Base-by-base conservation (phyloP, 2,113 vertebrate genomes). In the Anoplopoma fimbria region DNA sequence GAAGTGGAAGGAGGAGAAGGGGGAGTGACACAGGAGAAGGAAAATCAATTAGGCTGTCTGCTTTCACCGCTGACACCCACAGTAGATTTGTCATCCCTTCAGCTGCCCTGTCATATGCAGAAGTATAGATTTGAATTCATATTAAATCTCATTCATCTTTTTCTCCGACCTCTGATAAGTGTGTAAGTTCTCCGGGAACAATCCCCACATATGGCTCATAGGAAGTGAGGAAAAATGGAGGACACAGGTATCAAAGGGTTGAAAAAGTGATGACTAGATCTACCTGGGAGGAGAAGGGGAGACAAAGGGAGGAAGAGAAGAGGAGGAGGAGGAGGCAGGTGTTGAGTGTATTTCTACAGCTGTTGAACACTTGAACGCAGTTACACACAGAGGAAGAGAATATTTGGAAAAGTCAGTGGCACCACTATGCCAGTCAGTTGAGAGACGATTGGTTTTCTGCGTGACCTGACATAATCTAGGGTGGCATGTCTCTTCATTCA, bases 401-500 rank as follows among this genome's bases (percentile, higher is more conserved):
- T 62, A 84, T 87, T 82, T 86, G 87, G 84, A 90, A 77, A n/a
- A 83, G 87, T 83, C 60, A 82, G 87, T 84, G 91, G 90, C 79
- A 87, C 84, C 86, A 83, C 81, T 91, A 85, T 83, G 57, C 80
- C 81, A 85, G 85, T 91, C 86, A 83, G 68, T 73, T 74, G 74
- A 76, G 79, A 69, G 79, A 71, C 40, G 53, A 87, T 89, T 91
- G 90, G 89, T 90, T 92, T 90, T 92, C 88, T 86, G 78, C 33
- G 36, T 65, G 62, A 88, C 84, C 89, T 25, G 6, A 60, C 64
- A 55, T 27, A 61, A 68, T 83, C 83, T 78, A 55, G 49, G 55
- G 71, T 51, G 61, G 73, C 71, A 75, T 34, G 25, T 83, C 49
- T 88, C 80, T 81, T 77, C 42, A 27, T 62, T 76, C 40, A 81